Percentiles rank a stretch among this genome's conserved stretches.
These are phyloP conservation scores for Thaumetopoea pityocampa DNA, from an alignment of 1,140 invertebrate species.

Conservation along the genomic window DNA sequence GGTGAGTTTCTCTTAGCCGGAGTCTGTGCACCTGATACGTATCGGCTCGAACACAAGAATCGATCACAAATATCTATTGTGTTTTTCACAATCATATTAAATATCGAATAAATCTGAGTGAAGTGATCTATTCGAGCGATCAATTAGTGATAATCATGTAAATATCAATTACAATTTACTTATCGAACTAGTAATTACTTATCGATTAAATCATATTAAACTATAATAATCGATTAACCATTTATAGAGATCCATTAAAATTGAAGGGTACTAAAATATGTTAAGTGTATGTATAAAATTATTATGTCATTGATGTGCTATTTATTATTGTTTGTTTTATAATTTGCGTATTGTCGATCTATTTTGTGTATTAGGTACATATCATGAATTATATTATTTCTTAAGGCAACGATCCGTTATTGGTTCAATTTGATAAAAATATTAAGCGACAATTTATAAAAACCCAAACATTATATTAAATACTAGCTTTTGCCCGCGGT, in stretches of 20 bases:
- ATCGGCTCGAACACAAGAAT: slow-evolving; percentile 11
- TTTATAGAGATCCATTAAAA: slow-evolving; percentile 64
- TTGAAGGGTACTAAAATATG: slow-evolving; percentile 71
- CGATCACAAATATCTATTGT: slow-evolving; percentile 6
- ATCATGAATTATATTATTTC: slow-evolving; percentile 66
- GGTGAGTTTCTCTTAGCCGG: slow-evolving; percentile 35
- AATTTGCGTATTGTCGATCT: slow-evolving; percentile 57
- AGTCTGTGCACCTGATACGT: slow-evolving; percentile 21
- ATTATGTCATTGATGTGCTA: slow-evolving; percentile 63
- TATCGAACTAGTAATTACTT: slow-evolving; percentile 58
- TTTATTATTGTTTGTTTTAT: slow-evolving; percentile 74
- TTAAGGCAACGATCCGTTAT: slow-evolving; percentile 33
- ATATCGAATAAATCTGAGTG: slow-evolving; percentile 6
- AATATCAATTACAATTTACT: slow-evolving; percentile 60
- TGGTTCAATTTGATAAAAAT: slow-evolving; percentile 8
- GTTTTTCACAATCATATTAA: slow-evolving; percentile 6
- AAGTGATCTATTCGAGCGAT: slow-evolving; percentile 20
- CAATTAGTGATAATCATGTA: slow-evolving; percentile 42
- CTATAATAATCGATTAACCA: slow-evolving; percentile 59
- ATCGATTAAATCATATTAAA: slow-evolving; percentile 55
- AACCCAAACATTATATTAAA: too few species aligned
- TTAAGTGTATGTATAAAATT: slow-evolving; percentile 51
- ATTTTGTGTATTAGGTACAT: slow-evolving; percentile 71
- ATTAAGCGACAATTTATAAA: too few species aligned
- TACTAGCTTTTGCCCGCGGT: too few species aligned